Evolutionary conservation across 2,888 invertebrate genomes (phyloP), one percentile per base, ranked within the genome.

Genomic region (Epistrophella euchroma): DNA sequence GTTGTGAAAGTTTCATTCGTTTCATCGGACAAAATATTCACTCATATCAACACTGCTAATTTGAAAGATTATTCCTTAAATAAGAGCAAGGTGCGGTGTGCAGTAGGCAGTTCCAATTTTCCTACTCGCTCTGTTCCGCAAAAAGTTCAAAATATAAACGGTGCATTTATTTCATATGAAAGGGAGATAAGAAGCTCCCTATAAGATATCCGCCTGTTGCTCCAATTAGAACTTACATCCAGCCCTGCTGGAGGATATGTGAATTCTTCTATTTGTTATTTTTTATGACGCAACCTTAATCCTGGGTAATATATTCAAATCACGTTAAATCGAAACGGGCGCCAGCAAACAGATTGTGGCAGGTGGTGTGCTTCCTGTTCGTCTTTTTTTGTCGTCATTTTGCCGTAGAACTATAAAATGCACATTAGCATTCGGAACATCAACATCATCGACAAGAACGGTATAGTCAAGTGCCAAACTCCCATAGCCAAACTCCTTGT

Each of bases 251-350:
- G 47, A 32, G 32, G 13, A 52, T 28, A 52, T 70, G 19, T 70
- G 60, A 28, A 15, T 43, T 55, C 28, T 68, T 25, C 68, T 68
- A 68, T 68, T 32, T 68, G 28, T 28, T 68, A 32, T 43, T 72
- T 52, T 68, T 60, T 62, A 58, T 60, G 37, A 60, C 60, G 28
- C 47, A 80, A 55, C 60, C 73, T 47, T 86, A 77, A 81, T 81
- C 62, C 77, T 73, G 43, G 50, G 55, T 77, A 77, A 86, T 86
- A 77, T 81, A 86, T 81, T 86, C 86, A 86, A 86, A 81, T 86
- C 81, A 86, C 81, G 81, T 86, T 81, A 64, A 68, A 77, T 50
- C 60, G 68, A 66, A 81, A 76, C 55, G 68, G 71, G 80, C 45
- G 60, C 68, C 70, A 70, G 70, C 17, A 37, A 55, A 76, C 73